These are phyloP conservation scores for Acipenser ruthenus DNA, from an alignment of 2,797 vertebrate species.

Conservation along the genomic window DNA sequence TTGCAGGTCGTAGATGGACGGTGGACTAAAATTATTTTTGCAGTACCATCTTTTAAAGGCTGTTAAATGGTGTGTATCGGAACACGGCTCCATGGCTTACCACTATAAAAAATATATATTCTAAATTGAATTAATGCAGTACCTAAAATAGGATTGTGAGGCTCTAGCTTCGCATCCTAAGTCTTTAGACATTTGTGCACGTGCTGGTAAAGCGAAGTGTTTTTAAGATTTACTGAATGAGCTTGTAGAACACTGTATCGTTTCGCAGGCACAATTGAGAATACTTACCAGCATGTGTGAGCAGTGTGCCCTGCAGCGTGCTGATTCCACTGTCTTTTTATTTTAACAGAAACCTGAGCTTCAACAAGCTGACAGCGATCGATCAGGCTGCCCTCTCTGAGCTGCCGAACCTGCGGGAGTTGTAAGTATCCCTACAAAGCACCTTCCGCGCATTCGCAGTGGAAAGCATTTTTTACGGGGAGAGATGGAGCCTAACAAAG, in stretches of 20 bases:
- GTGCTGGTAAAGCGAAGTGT: conserved; percentile 9
- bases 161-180: too few species aligned
- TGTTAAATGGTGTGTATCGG: too few species aligned
- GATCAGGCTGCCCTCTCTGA: conserved; percentile 66
- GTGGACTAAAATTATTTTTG: too few species aligned
- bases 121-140: too few species aligned
- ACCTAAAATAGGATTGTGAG: too few species aligned
- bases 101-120: too few species aligned
- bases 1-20: too few species aligned
- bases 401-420: conserved; percentile 77
- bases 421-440: conserved; percentile 70
- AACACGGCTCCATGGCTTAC: too few species aligned
- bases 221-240: conserved; percentile 17
- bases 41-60: too few species aligned
- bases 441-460: too few species aligned
- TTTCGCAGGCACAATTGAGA: conserved; percentile 16
- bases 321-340: conserved; percentile 37
- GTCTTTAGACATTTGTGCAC: neutral
- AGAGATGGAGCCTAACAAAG: too few species aligned
- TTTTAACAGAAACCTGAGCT: conserved; percentile 83
- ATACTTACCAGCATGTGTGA: conserved; percentile 37
- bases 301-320: conserved; percentile 22
- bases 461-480: too few species aligned
- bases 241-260: conserved; percentile 16
- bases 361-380: conserved; percentile 80